A percentile compares a stretch with the other conserved stretches of the same genome.
These are phyloP conservation scores for Neotragus moschatus DNA, from an alignment of 2,113 vertebrate genomes.

Conservation along the genomic window DNA sequence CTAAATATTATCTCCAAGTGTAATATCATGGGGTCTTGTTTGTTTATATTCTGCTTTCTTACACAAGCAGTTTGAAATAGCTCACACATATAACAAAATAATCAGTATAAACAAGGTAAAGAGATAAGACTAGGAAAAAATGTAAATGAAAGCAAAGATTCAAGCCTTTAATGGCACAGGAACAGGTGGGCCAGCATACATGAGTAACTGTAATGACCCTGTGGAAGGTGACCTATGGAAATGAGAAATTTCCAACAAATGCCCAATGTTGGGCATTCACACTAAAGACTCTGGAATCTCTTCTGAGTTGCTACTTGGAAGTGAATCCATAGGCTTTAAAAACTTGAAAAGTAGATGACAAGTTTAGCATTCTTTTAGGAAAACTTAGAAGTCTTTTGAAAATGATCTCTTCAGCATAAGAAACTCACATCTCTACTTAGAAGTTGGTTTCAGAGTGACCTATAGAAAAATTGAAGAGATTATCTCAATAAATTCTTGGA, in stretches of 20 bases:
- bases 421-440: background rate
- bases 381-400: slow-evolving; percentile 20
- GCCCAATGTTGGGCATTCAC: background rate
- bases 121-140: background rate
- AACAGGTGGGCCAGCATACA: background rate
- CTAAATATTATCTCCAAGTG: background rate
- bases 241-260: background rate
- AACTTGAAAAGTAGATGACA: background rate
- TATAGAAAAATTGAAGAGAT: background rate
- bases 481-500: background rate
- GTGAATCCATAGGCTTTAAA: background rate
- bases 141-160: background rate
- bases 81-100: slow-evolving; percentile 1
- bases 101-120: background rate
- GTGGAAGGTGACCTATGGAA: background rate
- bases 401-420: background rate
- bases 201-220: rapidly evolving
- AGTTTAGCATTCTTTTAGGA: background rate
- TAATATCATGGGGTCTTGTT: slow-evolving; percentile 31
- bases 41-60: slow-evolving; percentile 33
- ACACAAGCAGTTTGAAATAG: slow-evolving; percentile 28
- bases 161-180: background rate
- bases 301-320: background rate
- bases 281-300: background rate
- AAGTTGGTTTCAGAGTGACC: background rate